Evolutionary conservation across 2,888 invertebrate species (phyloP).

Genomic region (Agonopterix alstromeriana): DNA sequence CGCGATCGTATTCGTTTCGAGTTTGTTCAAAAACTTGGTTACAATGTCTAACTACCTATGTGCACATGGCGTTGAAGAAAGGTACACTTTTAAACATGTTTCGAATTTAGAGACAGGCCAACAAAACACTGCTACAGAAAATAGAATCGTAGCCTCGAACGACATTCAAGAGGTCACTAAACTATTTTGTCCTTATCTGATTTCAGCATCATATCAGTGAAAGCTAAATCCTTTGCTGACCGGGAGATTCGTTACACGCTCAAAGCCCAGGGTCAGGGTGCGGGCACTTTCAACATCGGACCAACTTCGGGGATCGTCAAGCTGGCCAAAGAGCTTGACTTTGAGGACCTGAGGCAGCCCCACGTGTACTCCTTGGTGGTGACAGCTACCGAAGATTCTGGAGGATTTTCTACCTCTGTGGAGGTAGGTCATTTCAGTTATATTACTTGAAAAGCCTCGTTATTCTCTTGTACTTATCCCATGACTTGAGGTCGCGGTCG

Average conservation of each 20-base stretch:
- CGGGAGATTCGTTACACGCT: conserved; percentile 97
- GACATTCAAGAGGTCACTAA: too few relatives aligned
- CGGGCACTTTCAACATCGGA: conserved; percentile 96
- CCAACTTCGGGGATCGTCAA: conserved; percentile 96
- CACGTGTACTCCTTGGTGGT: conserved; percentile 95
- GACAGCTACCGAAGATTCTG: conserved; percentile 98
- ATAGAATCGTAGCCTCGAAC: too few relatives aligned
- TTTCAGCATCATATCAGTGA: conserved; percentile 95
- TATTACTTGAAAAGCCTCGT: too few relatives aligned
- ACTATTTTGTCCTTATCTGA: conserved; percentile 1
- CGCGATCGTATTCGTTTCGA: too few relatives aligned
- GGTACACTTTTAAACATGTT: too few relatives aligned
- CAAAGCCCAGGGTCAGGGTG: conserved; percentile 95
- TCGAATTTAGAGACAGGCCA: too few relatives aligned
- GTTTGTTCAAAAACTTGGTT: too few relatives aligned
- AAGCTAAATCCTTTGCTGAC: conserved; percentile 98
- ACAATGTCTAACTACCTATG: too few relatives aligned
- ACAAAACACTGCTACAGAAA: too few relatives aligned
- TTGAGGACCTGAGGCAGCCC: conserved; percentile 95
- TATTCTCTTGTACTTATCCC: too few relatives aligned
- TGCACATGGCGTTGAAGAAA: too few relatives aligned
- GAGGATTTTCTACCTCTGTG: conserved; percentile 95
- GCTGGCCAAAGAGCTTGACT: conserved; percentile 96
- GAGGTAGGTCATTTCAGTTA: conserved; percentile 78
- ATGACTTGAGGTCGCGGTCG: too few relatives aligned